Conservation (phyloP, 2,113 vertebrate species). For the Eidolon helvum region DNA sequence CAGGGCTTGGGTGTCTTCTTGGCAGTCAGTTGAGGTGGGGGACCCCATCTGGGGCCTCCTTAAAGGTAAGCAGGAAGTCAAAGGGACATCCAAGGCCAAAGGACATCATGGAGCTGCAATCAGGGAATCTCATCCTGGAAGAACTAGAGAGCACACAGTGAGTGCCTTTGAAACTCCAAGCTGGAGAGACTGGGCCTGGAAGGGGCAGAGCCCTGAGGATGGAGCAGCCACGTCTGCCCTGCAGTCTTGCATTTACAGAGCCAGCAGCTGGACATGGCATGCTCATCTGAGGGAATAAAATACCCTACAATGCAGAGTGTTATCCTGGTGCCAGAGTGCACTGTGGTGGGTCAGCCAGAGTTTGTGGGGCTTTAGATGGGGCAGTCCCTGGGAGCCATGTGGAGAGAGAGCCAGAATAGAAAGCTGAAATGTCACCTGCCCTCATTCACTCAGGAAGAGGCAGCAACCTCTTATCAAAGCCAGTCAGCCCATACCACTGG, state of each 20-base stretch:
- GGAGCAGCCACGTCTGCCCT: background rate
- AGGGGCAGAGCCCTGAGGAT: background rate
- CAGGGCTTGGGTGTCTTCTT: background rate
- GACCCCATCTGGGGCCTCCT: background rate
- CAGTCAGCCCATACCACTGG: background rate
- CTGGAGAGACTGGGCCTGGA: background rate
- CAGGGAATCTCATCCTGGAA: background rate
- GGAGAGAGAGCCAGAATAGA: background rate
- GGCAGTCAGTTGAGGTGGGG: background rate
- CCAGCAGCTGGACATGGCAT: background rate
- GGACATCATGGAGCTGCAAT: background rate
- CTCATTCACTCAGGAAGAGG: background rate
- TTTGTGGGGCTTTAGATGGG: background rate
- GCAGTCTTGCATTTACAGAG: background rate
- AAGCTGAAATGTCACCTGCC: background rate
- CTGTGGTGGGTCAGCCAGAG: background rate
- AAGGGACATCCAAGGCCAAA: background rate
- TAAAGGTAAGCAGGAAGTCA: background rate
- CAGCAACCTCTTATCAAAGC: background rate
- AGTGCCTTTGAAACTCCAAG: background rate
- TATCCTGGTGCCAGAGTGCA: background rate
- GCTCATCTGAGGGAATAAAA: background rate
- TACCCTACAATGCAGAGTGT: background rate
- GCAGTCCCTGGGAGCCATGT: background rate
- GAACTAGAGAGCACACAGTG: background rate